Percentiles rank a stretch among this genome's conserved stretches.
These are phyloP conservation scores for Andricus grossulariae DNA, from an alignment of 1,140 invertebrate genomes.

Conservation along the genomic window DNA sequence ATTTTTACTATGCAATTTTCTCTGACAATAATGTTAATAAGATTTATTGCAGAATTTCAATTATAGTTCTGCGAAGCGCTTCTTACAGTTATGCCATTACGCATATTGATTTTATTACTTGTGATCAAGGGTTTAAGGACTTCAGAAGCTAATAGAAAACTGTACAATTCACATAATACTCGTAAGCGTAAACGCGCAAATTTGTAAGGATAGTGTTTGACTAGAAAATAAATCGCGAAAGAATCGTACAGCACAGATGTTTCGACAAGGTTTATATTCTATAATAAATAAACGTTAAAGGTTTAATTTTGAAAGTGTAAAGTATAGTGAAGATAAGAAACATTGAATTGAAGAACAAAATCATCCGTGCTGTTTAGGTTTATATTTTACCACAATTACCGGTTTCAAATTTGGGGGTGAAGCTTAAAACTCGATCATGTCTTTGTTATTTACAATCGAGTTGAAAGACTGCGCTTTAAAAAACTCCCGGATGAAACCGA, in stretches of 20 bases:
- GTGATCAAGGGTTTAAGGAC: conserved; percentile 20
- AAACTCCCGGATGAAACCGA: background rate
- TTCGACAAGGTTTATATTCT: background rate
- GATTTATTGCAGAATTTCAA: conserved; percentile 16
- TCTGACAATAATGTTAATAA: conserved; percentile 15
- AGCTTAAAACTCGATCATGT: background rate
- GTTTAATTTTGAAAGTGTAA: background rate
- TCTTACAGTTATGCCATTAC: conserved; percentile 23
- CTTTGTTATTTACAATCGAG: background rate
- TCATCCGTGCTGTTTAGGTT: conserved; percentile 4
- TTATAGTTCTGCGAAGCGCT: background rate
- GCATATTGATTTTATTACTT: background rate
- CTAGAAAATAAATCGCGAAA: conserved; percentile 1
- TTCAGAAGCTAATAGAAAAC: background rate
- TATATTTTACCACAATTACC: conserved; percentile 5
- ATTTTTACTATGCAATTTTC: background rate
- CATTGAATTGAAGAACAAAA: conserved; percentile 5
- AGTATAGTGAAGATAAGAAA: background rate
- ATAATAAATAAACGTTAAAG: background rate
- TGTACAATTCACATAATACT: conserved; percentile 3
- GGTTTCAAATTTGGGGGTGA: background rate
- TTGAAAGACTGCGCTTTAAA: conserved; percentile 27
- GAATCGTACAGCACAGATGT: background rate
- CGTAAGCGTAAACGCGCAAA: background rate
- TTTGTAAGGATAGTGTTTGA: conserved; percentile 16